Evolutionary conservation across 2,797 vertebrate species (phyloP).

Genomic region (Oreonectes daqikongensis): DNA sequence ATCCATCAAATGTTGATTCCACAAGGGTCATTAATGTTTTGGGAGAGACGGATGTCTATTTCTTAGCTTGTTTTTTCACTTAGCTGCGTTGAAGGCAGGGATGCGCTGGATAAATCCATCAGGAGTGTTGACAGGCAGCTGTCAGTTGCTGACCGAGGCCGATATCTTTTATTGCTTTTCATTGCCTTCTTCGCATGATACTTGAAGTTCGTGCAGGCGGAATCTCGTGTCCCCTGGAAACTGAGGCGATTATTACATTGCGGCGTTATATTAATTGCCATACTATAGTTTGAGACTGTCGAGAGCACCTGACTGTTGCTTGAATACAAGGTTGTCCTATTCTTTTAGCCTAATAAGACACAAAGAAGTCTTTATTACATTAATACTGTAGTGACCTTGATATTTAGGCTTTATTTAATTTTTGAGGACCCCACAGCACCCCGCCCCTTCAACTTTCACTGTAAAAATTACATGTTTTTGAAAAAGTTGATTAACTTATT

Average conservation of each 20-base stretch:
- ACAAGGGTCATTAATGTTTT: slow-evolving; percentile 74
- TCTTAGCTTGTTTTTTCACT: too few relatives aligned
- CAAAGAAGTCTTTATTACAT: too few relatives aligned
- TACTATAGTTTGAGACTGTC: slow-evolving; percentile 10
- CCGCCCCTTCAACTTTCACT: too few relatives aligned
- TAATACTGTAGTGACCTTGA: too few relatives aligned
- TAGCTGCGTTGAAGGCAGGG: slow-evolving; percentile 52
- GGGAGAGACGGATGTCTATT: slow-evolving; percentile 70
- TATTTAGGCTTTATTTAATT: too few relatives aligned
- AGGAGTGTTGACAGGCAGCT: slow-evolving; percentile 73
- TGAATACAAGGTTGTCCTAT: background rate
- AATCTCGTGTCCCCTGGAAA: slow-evolving; percentile 66
- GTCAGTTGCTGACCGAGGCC: slow-evolving; percentile 74
- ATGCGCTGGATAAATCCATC: slow-evolving; percentile 78
- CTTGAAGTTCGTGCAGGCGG: slow-evolving; percentile 66
- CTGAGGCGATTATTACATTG: slow-evolving; percentile 66
- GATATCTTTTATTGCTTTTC: slow-evolving; percentile 79
- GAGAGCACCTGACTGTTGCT: slow-evolving; percentile 7
- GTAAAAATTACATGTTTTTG: too few relatives aligned
- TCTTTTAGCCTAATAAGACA: too few relatives aligned
- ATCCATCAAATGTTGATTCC: slow-evolving; percentile 76
- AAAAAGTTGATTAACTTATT: too few relatives aligned
- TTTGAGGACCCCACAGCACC: too few relatives aligned
- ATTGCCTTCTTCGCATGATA: slow-evolving; percentile 72
- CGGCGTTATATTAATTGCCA: slow-evolving; percentile 42